Evolutionary conservation across 1,140 invertebrate species (phyloP).

Genomic region (Polyergus mexicanus): DNA sequence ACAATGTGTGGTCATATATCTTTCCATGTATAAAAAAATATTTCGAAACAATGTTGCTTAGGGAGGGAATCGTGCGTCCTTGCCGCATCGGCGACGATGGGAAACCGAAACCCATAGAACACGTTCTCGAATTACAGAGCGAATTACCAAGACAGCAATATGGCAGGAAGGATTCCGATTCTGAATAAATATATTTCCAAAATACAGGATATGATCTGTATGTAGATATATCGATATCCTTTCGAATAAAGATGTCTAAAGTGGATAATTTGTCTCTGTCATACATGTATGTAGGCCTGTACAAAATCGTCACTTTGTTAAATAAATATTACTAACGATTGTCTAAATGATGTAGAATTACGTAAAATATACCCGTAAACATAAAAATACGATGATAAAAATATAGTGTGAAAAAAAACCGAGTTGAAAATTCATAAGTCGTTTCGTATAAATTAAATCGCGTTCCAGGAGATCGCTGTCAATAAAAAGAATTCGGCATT

Average conservation of each 20-base stretch:
- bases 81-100: constrained; percentile 96
- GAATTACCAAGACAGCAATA: constrained; percentile 80
- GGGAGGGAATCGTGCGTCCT: constrained; percentile 94
- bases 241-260: constrained; percentile 30
- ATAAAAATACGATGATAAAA: not conserved
- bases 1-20: constrained; percentile 6
- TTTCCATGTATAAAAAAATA: constrained; percentile 6
- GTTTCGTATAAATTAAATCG: not conserved
- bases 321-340: constrained; percentile 6
- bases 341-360: constrained; percentile 17
- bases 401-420: not conserved
- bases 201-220: constrained; percentile 46
- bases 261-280: constrained; percentile 16
- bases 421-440: not conserved
- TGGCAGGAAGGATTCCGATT: constrained; percentile 78
- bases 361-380: not conserved
- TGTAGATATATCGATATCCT: constrained; percentile 21
- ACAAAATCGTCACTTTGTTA: not conserved
- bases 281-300: not conserved
- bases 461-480: not conserved
- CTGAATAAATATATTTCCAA: constrained; percentile 77
- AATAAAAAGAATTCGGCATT: constrained; percentile 10
- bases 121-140: constrained; percentile 94
- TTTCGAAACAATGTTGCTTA: constrained; percentile 75
- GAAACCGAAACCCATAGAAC: constrained; percentile 94